phyloP scores from a whole-genome alignment of 2,888 invertebrate genomes.

The Pristionchus exspectatus region DNA sequence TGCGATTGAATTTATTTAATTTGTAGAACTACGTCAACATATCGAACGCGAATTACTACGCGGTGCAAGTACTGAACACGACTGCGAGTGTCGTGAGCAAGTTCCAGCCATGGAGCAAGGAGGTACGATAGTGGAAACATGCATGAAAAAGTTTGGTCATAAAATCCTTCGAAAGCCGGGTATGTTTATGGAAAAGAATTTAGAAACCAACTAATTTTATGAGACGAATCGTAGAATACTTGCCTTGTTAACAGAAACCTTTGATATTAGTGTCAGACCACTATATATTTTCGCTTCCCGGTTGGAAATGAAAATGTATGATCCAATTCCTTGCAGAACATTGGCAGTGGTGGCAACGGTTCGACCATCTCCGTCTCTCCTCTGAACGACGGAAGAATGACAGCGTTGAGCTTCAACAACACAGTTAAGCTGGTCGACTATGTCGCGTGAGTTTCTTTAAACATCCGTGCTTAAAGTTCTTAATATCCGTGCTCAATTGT shows the following conservation, averaged over 20 bases:
- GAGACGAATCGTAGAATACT: too few relatives aligned
- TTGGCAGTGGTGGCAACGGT: constrained; percentile 67
- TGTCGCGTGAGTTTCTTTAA: constrained; percentile 62
- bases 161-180: too few relatives aligned
- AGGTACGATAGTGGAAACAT: constrained; percentile 56
- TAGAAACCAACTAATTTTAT: too few relatives aligned
- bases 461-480: too few relatives aligned
- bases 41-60: constrained; percentile 79
- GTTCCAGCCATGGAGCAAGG: constrained; percentile 69
- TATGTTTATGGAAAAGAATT: too few relatives aligned
- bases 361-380: constrained; percentile 61
- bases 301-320: too few relatives aligned
- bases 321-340: constrained; percentile 39
- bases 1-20: not conserved
- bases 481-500: too few relatives aligned
- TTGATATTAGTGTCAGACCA: too few relatives aligned
- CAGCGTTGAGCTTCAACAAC: constrained; percentile 69
- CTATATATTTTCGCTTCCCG: too few relatives aligned
- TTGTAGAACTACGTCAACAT: constrained; percentile 80
- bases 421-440: constrained; percentile 62
- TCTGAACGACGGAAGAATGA: constrained; percentile 58
- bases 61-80: constrained; percentile 69
- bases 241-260: too few relatives aligned
- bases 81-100: constrained; percentile 65
- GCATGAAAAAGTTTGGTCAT: too few relatives aligned